phyloP scores from a whole-genome alignment of 2,888 invertebrate species.

The Antheraea yamamai region DNA sequence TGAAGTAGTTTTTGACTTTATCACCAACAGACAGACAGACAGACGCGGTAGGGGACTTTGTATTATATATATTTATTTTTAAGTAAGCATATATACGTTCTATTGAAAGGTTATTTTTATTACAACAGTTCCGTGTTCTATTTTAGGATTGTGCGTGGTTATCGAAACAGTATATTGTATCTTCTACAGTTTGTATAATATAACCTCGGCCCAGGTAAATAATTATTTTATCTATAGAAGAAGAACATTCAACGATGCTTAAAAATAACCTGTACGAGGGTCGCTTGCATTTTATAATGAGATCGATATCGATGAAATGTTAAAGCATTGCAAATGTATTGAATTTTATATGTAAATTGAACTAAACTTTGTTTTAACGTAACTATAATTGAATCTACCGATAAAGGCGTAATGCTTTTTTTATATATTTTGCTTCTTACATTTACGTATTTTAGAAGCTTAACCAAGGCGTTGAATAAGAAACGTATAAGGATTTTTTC shows the following conservation, averaged over 20 bases:
- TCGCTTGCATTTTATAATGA: neutral
- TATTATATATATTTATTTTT: neutral
- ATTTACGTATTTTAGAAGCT: too few species aligned
- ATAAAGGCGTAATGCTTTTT: too few species aligned
- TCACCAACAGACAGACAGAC: too few species aligned
- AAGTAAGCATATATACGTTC: neutral
- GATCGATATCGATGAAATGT: neutral
- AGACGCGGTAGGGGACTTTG: too few species aligned
- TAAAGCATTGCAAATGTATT: neutral
- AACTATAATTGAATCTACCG: neutral
- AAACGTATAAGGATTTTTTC: too few species aligned
- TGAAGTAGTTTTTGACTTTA: too few species aligned
- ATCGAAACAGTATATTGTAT: constrained; percentile 3
- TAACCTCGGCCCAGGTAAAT: constrained; percentile 5
- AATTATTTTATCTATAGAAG: constrained; percentile 9
- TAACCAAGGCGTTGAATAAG: too few species aligned
- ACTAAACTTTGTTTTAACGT: neutral
- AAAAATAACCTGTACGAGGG: neutral
- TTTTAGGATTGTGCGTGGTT: constrained; percentile 5
- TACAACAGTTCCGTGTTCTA: constrained; percentile 20
- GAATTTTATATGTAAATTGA: neutral
- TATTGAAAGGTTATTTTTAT: constrained; percentile 37
- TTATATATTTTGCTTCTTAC: too few species aligned
- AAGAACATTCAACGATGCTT: neutral
- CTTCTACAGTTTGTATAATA: constrained; percentile 9